phyloP scores from a whole-genome alignment of 2,888 invertebrate genomes.

The Parasteatoda lunata region DNA sequence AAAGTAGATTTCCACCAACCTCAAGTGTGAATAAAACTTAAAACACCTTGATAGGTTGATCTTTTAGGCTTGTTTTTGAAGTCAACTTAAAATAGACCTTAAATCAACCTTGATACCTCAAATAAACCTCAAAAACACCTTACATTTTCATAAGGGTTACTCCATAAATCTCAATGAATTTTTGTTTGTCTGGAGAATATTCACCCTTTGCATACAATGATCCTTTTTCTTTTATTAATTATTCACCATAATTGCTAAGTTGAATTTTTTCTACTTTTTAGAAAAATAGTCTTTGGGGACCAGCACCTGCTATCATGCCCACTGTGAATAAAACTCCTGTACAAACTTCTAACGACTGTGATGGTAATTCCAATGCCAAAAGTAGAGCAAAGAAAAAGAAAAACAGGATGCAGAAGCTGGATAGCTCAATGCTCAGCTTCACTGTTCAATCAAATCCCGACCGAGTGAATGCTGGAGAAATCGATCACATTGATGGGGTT shows the following conservation, averaged over 20 bases:
- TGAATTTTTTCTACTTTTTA: constrained; percentile 77
- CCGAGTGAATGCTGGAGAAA: constrained; percentile 94
- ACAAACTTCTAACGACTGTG: constrained; percentile 72
- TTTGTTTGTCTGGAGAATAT: too few relatives aligned
- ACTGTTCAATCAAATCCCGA: constrained; percentile 95
- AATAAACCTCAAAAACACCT: too few relatives aligned
- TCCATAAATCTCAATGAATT: too few relatives aligned
- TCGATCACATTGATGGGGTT: constrained; percentile 80
- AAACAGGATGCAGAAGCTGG: constrained; percentile 94
- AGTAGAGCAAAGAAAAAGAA: constrained; percentile 89
- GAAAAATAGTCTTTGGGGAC: constrained; percentile 89
- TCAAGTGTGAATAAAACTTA: too few relatives aligned
- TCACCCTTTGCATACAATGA: neutral
- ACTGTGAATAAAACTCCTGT: constrained; percentile 71
- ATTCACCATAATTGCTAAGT: neutral
- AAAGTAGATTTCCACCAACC: too few relatives aligned
- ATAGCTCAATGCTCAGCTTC: constrained; percentile 93
- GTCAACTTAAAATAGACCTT: too few relatives aligned
- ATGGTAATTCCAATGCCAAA: constrained; percentile 69
- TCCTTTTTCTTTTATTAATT: too few relatives aligned
- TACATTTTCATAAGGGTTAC: too few relatives aligned
- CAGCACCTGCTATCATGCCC: constrained; percentile 91
- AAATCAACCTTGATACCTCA: too few relatives aligned
- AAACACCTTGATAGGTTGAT: too few relatives aligned
- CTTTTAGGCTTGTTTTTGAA: too few relatives aligned